A percentile compares a stretch with the other conserved stretches of the same genome.
Evolutionary conservation across 2,797 vertebrate genomes (phyloP).

Genomic region (Remorina albescens): DNA sequence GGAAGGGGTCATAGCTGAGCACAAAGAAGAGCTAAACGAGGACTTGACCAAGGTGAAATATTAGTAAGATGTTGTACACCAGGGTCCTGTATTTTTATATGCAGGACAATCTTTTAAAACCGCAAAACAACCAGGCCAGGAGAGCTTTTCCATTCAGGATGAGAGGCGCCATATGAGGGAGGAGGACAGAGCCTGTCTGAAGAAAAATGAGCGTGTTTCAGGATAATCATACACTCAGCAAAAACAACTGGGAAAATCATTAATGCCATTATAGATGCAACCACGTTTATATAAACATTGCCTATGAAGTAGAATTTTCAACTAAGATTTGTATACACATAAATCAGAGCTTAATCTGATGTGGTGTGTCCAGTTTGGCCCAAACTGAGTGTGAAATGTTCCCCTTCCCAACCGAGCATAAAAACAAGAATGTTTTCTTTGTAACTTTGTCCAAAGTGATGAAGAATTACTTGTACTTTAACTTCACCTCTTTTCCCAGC

Average conservation of each 20-base stretch:
- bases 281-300: not conserved
- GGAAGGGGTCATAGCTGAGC: too few species aligned
- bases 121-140: not conserved
- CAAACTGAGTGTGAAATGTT: not conserved
- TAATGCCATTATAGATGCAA: slow-evolving; percentile 28
- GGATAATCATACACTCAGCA: slow-evolving; percentile 2
- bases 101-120: slow-evolving; percentile 9
- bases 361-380: not conserved
- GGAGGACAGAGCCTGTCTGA: not conserved
- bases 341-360: not conserved
- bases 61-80: not conserved
- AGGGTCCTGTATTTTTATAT: not conserved
- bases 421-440: too few species aligned
- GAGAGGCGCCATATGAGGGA: not conserved
- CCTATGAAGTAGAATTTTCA: not conserved
- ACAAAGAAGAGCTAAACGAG: not conserved
- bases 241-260: slow-evolving; percentile 16
- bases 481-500: not conserved
- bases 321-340: not conserved
- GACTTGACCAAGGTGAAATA: not conserved
- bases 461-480: too few species aligned
- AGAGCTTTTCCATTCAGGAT: slow-evolving; percentile 17
- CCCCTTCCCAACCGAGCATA: not conserved
- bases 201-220: slow-evolving; percentile 14
- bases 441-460: too few species aligned